Conservation (phyloP, 2,797 vertebrate species). For the Propithecus perrieri region DNA sequence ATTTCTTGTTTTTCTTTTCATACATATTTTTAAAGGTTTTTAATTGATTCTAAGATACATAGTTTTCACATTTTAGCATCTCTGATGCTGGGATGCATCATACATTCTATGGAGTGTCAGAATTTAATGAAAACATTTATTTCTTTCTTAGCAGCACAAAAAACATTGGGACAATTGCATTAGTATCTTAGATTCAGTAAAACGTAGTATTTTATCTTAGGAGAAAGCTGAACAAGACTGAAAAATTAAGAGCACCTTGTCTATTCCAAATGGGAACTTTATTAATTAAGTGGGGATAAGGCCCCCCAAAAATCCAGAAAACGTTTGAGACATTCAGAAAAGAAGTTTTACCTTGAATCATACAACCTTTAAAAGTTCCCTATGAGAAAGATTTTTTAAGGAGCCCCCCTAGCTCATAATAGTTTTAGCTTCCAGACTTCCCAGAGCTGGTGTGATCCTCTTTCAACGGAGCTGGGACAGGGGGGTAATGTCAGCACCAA, state of each 20-base stretch:
- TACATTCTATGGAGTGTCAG: background rate
- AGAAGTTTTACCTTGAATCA: background rate
- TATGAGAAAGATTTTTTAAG: background rate
- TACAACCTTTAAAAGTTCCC: background rate
- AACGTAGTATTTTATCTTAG: background rate
- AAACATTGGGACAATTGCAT: background rate
- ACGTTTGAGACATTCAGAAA: background rate
- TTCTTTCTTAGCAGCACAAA: conserved; percentile 2
- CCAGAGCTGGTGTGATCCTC: background rate
- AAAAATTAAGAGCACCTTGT: background rate
- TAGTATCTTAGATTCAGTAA: background rate
- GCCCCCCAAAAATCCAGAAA: background rate
- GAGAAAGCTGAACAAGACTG: background rate
- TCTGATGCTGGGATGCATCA: background rate
- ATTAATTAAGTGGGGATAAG: background rate
- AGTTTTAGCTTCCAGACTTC: background rate
- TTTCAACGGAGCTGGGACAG: background rate
- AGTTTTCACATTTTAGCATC: background rate
- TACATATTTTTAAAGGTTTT: conserved; percentile 22
- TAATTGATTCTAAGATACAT: background rate
- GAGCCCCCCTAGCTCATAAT: background rate
- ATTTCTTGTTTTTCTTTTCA: conserved; percentile 3
- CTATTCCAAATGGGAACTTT: background rate
- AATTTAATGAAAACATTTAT: background rate
- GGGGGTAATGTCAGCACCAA: background rate